Conservation (phyloP, 2,797 vertebrate species). For the Vespertilio murinus region DNA sequence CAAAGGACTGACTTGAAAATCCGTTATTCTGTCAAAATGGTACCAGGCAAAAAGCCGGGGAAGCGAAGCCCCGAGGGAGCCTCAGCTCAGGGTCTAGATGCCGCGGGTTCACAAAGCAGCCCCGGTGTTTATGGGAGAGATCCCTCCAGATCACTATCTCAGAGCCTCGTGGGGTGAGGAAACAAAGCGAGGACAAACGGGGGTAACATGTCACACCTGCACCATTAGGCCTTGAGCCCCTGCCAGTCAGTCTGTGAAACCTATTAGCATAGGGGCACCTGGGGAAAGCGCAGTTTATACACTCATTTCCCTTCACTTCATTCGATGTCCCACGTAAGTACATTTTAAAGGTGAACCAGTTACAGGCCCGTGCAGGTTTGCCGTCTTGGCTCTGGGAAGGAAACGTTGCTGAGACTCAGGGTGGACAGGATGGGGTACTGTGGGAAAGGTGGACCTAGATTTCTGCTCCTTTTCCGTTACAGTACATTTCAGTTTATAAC, state of each 20-base stretch:
- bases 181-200: constrained; percentile 23
- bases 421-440: constrained; percentile 65
- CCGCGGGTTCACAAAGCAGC: constrained; percentile 40
- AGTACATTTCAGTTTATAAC: constrained; percentile 73
- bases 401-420: constrained; percentile 65
- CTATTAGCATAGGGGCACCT: constrained; percentile 57
- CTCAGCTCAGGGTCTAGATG: constrained; percentile 37
- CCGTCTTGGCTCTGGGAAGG: constrained; percentile 71
- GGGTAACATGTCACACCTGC: constrained; percentile 44
- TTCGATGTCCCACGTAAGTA: constrained; percentile 83
- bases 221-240: constrained; percentile 50
- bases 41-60: constrained; percentile 61
- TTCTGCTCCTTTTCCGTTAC: constrained; percentile 64
- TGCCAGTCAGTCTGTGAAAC: constrained; percentile 61
- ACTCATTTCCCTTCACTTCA: constrained; percentile 84
- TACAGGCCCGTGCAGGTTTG: constrained; percentile 80
- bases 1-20: constrained; percentile 56
- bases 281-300: constrained; percentile 78
- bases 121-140: constrained; percentile 28
- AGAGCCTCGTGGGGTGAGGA: constrained; percentile 59
- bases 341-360: constrained; percentile 82
- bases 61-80: constrained; percentile 33
- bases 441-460: constrained; percentile 25
- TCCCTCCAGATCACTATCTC: constrained; percentile 66
- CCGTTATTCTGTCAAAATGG: constrained; percentile 50